Percentiles rank a stretch among this genome's conserved stretches.
Conservation (phyloP, 2,888 invertebrate genomes). For the Meandrusa payeni region DNA sequence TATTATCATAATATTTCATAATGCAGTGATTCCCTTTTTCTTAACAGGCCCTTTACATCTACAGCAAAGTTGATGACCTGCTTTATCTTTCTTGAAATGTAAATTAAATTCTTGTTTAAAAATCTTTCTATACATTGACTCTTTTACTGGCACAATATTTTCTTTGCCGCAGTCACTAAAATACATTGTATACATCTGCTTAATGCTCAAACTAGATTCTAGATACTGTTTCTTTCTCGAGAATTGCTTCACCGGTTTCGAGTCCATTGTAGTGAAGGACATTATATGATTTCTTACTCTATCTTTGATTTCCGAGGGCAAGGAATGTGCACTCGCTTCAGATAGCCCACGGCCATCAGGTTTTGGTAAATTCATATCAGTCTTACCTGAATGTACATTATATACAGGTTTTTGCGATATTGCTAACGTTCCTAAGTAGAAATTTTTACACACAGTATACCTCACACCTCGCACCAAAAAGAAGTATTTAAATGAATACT, state of each 20-base stretch:
- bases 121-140: conserved; percentile 74
- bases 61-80: conserved; percentile 53
- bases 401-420: conserved; percentile 73
- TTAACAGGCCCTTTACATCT: conserved; percentile 63
- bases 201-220: conserved; percentile 52
- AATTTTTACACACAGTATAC: conserved; percentile 67
- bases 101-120: conserved; percentile 67
- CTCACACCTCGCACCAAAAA: conserved; percentile 56
- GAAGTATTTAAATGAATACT: conserved; percentile 67
- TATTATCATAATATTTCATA: too few relatives aligned
- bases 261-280: conserved; percentile 56
- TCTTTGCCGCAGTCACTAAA: conserved; percentile 51
- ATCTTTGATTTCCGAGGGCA: conserved; percentile 59
- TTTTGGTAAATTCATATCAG: conserved; percentile 67
- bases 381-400: conserved; percentile 68
- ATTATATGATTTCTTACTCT: conserved; percentile 61
- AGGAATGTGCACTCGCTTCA: conserved; percentile 54
- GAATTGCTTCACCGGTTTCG: conserved; percentile 54
- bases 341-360: conserved; percentile 67
- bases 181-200: conserved; percentile 67
- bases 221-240: conserved; percentile 65
- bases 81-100: conserved; percentile 56
- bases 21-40: too few relatives aligned
- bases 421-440: conserved; percentile 67
- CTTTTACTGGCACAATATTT: conserved; percentile 51